Base-by-base conservation (phyloP, 2,797 vertebrate genomes). In the Sphenodon punctatus region DNA sequence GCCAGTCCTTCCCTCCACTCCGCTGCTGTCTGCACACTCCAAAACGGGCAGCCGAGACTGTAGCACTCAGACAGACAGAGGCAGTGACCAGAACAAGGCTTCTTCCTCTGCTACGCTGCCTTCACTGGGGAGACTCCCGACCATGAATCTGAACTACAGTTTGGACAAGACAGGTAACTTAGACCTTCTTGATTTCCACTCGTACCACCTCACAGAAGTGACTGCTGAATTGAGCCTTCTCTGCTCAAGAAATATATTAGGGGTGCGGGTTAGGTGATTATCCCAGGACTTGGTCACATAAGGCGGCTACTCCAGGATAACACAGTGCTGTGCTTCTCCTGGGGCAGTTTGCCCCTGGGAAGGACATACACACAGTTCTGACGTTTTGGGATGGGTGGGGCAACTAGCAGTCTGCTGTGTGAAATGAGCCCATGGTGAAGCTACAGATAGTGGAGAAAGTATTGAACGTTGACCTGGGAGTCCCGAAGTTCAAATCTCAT, bases 21-120 rank as follows among this genome's bases (percentile, higher is more conserved):
- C 97, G 0, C 90, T 98, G 93, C 95, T 97, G 1, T 95, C 97
- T 0, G 96, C 96, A 25, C 99, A 99, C 94, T 98, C 97, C 0
- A 99, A 99, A 94, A 98, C 98, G 0, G 97, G 98, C 92, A 99
- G 99, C 95, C 96, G 97, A 58, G 99, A 99, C 94, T 99, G 99
- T 95, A 98, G 97, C 95, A 99, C 98, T 1, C 99, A 99, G 93
- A 99, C 98, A 0, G 99, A 99, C 58, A 95, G 97, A 81, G 96
- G 97, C 53, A 95, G 93, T 3, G 98, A 98, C 39, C 91, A 92
- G 30, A 96, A 92, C 93, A 99, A 98, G 92, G 83, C 88, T 41
- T 61, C 90, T 7, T 46, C 95, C 78, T 67, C 93, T 17, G 22
- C 92, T 70, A 88, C 91, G 65, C 86, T 95, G 84, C 93, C 95